These are phyloP conservation scores for Drosophila serrata DNA, from an alignment of 1,140 invertebrate species.

Conservation along the genomic window DNA sequence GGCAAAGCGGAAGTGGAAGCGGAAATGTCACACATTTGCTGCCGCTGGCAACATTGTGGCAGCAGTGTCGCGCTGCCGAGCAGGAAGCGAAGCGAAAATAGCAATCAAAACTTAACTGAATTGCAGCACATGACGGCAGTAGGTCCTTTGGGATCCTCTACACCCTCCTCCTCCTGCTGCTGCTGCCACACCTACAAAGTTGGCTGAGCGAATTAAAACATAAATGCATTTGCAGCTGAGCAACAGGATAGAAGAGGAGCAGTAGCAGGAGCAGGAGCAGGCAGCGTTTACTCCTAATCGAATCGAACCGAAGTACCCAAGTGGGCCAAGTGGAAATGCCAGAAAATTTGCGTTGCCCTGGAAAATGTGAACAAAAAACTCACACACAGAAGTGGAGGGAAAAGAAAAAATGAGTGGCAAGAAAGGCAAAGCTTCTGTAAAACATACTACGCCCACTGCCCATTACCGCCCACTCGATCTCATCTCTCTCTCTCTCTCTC, in stretches of 20 bases:
- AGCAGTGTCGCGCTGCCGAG: slow-evolving; percentile 33
- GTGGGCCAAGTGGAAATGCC: slow-evolving; percentile 46
- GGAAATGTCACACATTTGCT: slow-evolving; percentile 82
- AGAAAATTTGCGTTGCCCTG: slow-evolving; percentile 41
- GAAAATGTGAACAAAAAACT: slow-evolving; percentile 26
- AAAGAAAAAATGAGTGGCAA: not conserved
- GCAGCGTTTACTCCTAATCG: slow-evolving; percentile 39
- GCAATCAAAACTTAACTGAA: slow-evolving; percentile 84
- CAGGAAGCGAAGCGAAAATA: slow-evolving; percentile 83
- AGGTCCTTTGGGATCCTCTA: not conserved
- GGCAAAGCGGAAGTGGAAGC: slow-evolving; percentile 69
- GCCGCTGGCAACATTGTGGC: slow-evolving; percentile 74
- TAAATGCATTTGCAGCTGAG: slow-evolving; percentile 71
- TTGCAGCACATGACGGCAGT: slow-evolving; percentile 68
- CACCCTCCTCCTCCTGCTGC: not conserved
- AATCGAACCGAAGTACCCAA: slow-evolving; percentile 44
- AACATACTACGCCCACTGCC: slow-evolving; percentile 40
- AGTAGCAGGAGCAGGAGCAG: slow-evolving; percentile 3
- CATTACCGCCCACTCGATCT: slow-evolving; percentile 28
- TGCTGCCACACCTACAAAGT: slow-evolving; percentile 39
- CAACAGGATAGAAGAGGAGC: slow-evolving; percentile 14
- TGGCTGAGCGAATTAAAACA: slow-evolving; percentile 75
- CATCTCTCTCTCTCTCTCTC: not conserved
- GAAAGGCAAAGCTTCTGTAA: slow-evolving; percentile 22
- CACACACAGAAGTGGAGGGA: not conserved